phyloP scores from a whole-genome alignment of 2,113 vertebrate genomes.

The Gopherus evgoodei region DNA sequence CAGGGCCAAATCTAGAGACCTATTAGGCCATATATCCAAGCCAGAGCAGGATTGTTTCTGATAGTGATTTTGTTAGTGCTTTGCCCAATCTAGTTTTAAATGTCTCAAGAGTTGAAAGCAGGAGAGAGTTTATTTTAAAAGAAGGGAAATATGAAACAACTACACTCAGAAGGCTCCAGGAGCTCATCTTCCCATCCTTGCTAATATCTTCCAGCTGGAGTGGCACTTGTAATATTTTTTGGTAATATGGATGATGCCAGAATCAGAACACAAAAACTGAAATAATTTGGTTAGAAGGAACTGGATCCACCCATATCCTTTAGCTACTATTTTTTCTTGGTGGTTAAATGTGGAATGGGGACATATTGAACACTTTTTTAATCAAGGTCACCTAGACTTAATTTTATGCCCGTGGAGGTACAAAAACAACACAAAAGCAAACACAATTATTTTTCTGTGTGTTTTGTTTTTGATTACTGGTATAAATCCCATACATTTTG shows the following conservation, averaged over 20 bases:
- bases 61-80: neutral
- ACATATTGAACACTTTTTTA: constrained; percentile 46
- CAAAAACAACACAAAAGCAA: constrained; percentile 63
- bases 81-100: neutral
- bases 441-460: neutral
- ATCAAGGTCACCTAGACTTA: constrained; percentile 23
- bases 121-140: neutral
- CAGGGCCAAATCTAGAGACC: neutral
- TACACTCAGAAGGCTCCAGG: neutral
- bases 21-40: neutral
- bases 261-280: constrained; percentile 44
- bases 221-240: neutral
- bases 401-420: constrained; percentile 25
- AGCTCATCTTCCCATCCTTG: neutral
- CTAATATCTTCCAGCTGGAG: constrained; percentile 24
- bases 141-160: neutral
- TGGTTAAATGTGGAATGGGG: constrained; percentile 46
- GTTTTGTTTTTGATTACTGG: constrained; percentile 29
- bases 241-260: neutral
- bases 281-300: constrained; percentile 45
- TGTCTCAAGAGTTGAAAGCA: neutral
- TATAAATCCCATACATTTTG: neutral
- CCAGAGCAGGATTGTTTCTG: neutral
- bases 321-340: neutral
- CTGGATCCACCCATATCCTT: constrained; percentile 10